Conservation (phyloP, 2,797 vertebrate genomes). For the Triplophysa bombifrons region DNA sequence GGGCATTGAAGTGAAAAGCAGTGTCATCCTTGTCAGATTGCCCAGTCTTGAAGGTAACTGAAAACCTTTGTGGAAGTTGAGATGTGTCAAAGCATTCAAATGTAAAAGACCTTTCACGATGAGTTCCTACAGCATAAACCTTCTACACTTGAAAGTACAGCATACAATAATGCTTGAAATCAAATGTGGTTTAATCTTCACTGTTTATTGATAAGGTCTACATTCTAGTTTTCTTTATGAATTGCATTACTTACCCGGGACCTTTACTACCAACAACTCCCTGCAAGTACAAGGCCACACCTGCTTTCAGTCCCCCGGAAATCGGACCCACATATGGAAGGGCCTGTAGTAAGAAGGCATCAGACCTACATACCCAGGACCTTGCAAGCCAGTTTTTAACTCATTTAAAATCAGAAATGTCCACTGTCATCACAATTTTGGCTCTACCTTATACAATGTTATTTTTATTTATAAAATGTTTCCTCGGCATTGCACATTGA, state of each 20-base stretch:
- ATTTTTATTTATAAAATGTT: not conserved
- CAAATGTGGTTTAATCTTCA: not conserved
- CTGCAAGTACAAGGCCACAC: conserved; percentile 29
- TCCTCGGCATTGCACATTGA: not conserved
- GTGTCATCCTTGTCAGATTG: not conserved
- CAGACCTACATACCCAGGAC: not conserved
- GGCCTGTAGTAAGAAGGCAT: not conserved
- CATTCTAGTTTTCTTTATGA: not conserved
- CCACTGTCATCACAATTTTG: too few relatives aligned
- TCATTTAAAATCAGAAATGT: too few relatives aligned
- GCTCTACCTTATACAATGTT: too few relatives aligned
- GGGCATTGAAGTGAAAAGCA: conserved; percentile 42
- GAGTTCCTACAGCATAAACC: not conserved
- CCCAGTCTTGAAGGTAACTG: conserved; percentile 34
- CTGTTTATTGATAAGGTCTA: too few relatives aligned
- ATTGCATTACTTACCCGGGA: not conserved
- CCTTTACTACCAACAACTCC: conserved; percentile 3
- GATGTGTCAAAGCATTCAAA: not conserved
- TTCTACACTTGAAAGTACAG: too few relatives aligned
- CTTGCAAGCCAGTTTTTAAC: too few relatives aligned
- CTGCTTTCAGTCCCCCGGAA: conserved; percentile 15
- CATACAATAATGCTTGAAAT: too few relatives aligned
- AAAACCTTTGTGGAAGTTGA: conserved; percentile 29
- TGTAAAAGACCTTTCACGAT: not conserved
- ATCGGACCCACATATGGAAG: conserved; percentile 25